Conservation (phyloP, 2,113 vertebrate genomes). For the Tursiops truncatus region DNA sequence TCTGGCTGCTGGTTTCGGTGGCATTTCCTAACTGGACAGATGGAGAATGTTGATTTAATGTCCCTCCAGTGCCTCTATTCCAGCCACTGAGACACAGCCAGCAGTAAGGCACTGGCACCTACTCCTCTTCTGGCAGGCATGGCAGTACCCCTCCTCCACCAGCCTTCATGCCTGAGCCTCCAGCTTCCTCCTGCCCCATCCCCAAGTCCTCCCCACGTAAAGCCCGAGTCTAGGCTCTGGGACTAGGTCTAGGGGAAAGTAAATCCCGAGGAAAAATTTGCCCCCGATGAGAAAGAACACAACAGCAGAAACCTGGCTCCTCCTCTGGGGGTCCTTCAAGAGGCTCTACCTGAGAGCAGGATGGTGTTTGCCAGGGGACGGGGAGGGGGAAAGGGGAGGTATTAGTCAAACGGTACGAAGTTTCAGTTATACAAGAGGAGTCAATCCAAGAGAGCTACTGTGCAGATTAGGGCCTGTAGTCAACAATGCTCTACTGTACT, state of each 20-base stretch:
- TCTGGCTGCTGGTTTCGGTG: background rate
- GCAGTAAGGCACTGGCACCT: background rate
- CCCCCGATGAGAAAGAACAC: fast-evolving
- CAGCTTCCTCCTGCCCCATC: background rate
- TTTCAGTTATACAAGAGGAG: background rate
- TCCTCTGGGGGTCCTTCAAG: background rate
- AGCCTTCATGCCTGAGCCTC: background rate
- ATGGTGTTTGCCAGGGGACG: background rate
- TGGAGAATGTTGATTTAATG: slow-evolving; percentile 45
- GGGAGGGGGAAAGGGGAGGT: background rate
- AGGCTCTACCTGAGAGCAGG: background rate
- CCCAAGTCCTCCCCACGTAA: background rate
- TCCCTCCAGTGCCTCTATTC: background rate
- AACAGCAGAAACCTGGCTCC: background rate
- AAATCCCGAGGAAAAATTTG: background rate
- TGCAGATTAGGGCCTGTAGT: no score
- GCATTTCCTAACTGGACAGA: slow-evolving; percentile 51
- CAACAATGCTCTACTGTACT: fast-evolving
- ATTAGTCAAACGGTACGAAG: no score
- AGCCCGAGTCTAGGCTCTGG: background rate
- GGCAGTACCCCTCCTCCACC: background rate
- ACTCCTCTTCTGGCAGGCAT: background rate
- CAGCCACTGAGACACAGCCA: slow-evolving; percentile 12
- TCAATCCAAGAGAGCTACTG: background rate
- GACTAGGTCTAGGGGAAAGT: background rate